Base-by-base conservation (phyloP, 1,140 invertebrate species). In the Diachasmimorpha longicaudata region DNA sequence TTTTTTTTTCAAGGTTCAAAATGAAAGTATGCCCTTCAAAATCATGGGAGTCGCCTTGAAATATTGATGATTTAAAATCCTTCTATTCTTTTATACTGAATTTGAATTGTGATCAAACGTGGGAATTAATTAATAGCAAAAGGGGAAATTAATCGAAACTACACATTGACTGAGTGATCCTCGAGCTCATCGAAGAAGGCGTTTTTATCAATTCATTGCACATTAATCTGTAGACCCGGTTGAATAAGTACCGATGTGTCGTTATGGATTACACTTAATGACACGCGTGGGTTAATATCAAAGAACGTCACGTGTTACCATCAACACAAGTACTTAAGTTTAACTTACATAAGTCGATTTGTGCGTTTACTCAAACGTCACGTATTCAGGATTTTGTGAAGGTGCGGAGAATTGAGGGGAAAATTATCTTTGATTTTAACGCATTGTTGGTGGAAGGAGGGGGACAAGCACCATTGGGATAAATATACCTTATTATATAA, bases 401-500 rank as follows among this genome's bases (percentile, higher is more conserved):
- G 13, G 9, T 42, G 39, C 39, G 3, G 1, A 42, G 9, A 42
- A 11, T 42, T 13, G 39, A 42, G 9, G 13, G 58, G 8, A 63
- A 63, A 63, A 63, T n/a, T n/a, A 19, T 8, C 36, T 69, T 39
- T 37, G 16, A 69, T 69, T 69, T 16, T 69, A 14, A 1, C 9
- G 13, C 42, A 69, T 69, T 69, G 31, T 37, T 69, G 16, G 5
- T 23, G 10, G 11, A 19, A 42, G 2, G 16, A n/a, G 13, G 36
- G 23, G 23, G 36, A 52, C 48, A 52, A 46, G 44, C 69, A 58
- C 44, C 25, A 31, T 44, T 19, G 46, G 79, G 80, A 83, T 83
- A 82, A 83, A 83, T 82, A 82, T 81, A 82, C 78, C 73, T 73
- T 77, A 80, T 84, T 84, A 83, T 82, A 74, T 83, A 84, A 84